These are phyloP conservation scores for Andrena trimmerana DNA, from an alignment of 2,888 invertebrate species.

Conservation along the genomic window DNA sequence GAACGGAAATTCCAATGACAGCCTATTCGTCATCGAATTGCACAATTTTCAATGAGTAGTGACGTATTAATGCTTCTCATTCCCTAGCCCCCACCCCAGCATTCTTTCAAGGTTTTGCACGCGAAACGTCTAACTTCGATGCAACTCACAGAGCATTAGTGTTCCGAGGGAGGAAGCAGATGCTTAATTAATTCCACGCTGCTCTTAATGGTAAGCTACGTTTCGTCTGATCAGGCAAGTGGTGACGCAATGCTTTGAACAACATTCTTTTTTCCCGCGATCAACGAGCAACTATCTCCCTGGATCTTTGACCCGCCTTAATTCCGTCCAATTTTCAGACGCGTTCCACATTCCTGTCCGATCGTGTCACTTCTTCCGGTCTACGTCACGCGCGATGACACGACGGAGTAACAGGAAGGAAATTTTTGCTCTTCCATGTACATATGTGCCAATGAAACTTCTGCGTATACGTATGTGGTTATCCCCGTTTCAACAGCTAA, in stretches of 20 bases:
- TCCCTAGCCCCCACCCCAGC: neutral
- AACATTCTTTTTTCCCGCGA: conserved; percentile 44
- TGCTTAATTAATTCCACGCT: conserved; percentile 53
- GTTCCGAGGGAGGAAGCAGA: conserved; percentile 50
- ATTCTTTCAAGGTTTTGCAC: neutral
- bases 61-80: too few relatives aligned
- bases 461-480: neutral
- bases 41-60: too few relatives aligned
- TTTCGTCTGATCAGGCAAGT: conserved; percentile 43
- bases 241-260: conserved; percentile 60
- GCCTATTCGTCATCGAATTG: too few relatives aligned
- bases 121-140: conserved; percentile 4
- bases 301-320: conserved; percentile 76
- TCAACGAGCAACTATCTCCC: conserved; percentile 32
- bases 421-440: conserved; percentile 14
- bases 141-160: conserved; percentile 1
- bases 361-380: conserved; percentile 62
- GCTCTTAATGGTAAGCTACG: conserved; percentile 33
- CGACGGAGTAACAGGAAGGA: neutral
- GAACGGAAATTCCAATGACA: too few relatives aligned
- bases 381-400: conserved; percentile 24
- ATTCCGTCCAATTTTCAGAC: conserved; percentile 58
- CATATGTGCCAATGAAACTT: conserved; percentile 2
- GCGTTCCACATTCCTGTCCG: conserved; percentile 56
- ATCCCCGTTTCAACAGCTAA: neutral